A percentile compares a stretch with the other conserved stretches of the same genome.
phyloP scores from a whole-genome alignment of 2,888 invertebrate species.

The Metacarcinus magister region DNA sequence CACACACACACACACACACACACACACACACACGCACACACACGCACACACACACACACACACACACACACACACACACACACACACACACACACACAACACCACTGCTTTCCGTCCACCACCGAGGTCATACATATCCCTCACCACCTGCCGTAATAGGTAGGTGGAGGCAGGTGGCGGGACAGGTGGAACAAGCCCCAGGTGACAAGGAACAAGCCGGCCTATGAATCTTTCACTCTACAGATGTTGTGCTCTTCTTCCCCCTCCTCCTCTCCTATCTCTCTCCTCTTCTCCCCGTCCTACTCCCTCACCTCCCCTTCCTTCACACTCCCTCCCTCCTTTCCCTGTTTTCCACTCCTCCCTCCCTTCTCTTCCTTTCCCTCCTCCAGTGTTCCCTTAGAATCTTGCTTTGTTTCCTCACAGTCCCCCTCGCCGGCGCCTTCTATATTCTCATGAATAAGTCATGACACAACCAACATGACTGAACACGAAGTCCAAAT shows the following conservation, averaged over 20 bases:
- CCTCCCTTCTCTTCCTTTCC: background rate
- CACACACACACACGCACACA: no score
- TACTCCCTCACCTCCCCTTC: background rate
- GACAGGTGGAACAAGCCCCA: slow-evolving; percentile 66
- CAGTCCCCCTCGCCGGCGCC: background rate
- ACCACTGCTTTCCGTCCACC: background rate
- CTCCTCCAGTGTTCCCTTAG: background rate
- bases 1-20: no score
- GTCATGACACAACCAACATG: background rate
- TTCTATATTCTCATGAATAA: background rate
- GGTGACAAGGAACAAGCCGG: slow-evolving; percentile 53
- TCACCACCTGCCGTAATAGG: slow-evolving; percentile 21
- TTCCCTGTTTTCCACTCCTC: background rate
- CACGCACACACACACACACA: no score
- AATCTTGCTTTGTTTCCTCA: background rate
- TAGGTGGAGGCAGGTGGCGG: slow-evolving; percentile 16
- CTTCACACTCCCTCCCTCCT: background rate
- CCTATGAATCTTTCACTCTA: slow-evolving; percentile 64
- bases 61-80: background rate
- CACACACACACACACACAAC: background rate
- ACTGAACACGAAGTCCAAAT: background rate
- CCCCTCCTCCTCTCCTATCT: background rate
- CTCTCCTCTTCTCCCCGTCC: background rate
- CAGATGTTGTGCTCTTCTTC: background rate
- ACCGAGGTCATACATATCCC: background rate